phyloP scores from a whole-genome alignment of 2,113 vertebrate species.

The Eulacestoma nigropectus region DNA sequence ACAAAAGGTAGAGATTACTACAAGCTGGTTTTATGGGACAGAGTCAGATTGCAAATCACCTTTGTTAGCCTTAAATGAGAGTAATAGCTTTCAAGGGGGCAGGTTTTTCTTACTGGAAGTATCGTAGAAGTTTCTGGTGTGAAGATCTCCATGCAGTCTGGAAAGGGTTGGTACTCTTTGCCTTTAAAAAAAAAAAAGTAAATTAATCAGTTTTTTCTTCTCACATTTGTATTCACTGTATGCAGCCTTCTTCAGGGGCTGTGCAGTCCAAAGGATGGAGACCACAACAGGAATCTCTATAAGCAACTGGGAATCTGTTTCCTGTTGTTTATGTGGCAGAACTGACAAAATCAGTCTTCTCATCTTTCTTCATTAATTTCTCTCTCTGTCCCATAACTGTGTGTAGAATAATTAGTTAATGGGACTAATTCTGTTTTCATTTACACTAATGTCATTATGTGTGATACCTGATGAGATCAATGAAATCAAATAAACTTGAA shows the following conservation, averaged over 20 bases:
- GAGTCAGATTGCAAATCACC: not conserved
- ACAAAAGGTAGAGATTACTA: not conserved
- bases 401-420: constrained; percentile 10
- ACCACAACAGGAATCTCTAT: not conserved
- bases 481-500: constrained; percentile 20
- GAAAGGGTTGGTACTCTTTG: not conserved
- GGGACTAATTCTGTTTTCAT: constrained; percentile 13
- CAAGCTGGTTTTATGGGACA: not conserved
- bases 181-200: not conserved
- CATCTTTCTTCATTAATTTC: constrained; percentile 31
- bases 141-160: not conserved
- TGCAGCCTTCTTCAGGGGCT: not conserved
- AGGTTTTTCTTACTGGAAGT: not conserved
- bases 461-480: constrained; percentile 14
- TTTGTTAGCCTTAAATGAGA: not conserved
- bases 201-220: not conserved
- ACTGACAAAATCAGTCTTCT: constrained; percentile 7
- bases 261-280: not conserved
- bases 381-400: not conserved
- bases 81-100: not conserved
- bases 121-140: not conserved
- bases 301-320: not conserved
- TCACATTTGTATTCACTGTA: not conserved
- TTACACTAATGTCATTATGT: not conserved
- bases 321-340: not conserved